Percentiles rank a stretch among this genome's conserved stretches.
Conservation (phyloP, 2,113 vertebrate species). For the Nymphicus hollandicus region DNA sequence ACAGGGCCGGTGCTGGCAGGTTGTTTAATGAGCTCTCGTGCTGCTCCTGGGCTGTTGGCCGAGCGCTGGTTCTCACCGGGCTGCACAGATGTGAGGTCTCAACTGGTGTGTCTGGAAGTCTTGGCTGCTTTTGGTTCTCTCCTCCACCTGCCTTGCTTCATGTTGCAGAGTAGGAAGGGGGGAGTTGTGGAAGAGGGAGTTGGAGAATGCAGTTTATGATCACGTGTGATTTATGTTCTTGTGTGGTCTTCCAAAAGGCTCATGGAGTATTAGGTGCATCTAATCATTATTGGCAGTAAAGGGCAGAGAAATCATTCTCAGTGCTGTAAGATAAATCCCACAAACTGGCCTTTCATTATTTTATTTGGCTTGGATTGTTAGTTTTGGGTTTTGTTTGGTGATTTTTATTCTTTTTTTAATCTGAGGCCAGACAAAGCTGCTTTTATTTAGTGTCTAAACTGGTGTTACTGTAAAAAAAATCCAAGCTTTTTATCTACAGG, state of each 20-base stretch:
- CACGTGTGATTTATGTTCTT: neutral
- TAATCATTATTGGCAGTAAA: neutral
- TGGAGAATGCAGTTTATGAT: neutral
- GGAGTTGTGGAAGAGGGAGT: too few relatives aligned
- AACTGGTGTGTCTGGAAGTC: rapidly evolving
- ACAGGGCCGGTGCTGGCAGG: neutral
- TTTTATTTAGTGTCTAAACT: neutral
- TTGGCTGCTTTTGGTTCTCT: neutral
- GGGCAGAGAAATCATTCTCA: neutral
- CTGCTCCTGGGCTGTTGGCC: neutral
- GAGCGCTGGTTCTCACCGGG: rapidly evolving
- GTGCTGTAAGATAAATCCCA: neutral
- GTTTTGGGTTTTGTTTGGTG: neutral
- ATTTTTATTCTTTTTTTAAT: neutral
- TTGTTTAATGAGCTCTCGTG: neutral
- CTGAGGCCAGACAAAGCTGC: neutral
- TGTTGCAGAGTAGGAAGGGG: rapidly evolving
- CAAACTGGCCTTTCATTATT: neutral
- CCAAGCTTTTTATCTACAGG: neutral
- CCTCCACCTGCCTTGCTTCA: rapidly evolving
- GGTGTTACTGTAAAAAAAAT: neutral
- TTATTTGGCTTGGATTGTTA: neutral
- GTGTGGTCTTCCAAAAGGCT: neutral
- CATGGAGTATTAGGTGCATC: neutral
- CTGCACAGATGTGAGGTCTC: neutral